Base-by-base conservation (phyloP, 2,797 vertebrate genomes). In the Sebastes iracundus region DNA sequence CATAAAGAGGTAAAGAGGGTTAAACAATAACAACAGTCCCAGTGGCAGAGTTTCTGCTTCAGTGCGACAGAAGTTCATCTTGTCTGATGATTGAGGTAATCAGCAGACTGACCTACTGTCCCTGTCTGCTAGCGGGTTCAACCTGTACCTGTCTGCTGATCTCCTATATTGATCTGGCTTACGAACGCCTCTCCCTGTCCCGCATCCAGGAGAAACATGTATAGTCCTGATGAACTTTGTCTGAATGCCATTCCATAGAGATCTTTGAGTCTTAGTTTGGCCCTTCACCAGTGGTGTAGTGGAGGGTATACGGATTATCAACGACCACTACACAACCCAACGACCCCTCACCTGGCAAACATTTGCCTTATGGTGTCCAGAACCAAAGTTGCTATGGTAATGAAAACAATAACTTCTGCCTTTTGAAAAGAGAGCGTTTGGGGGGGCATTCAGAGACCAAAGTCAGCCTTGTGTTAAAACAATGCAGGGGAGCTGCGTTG, bases 91-190 rank as follows among this genome's bases (percentile, higher is more conserved):
- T 27, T 81, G 42, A 16, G 33, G 25, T 46, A 27, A 79, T 70
- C 62, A 46, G 63, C 38, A 53, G 58, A n/a, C 49, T 79, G 75
- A 81, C 60, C 60, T 53, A 25, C 27, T 63, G 60, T n/a, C 60
- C 42, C 28, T 14, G 27, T 80, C 62, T 76, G 32, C 55, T 30
- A 61, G 25, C 16, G 52, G 60, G 7, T 22, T 28, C 18, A 55
- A 23, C 18, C 5, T 49, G 23, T n/a, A 59, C 55, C 28, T 5
- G 33, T 53, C 25, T 30, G 20, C 20, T 70, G 11, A 69, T 58
- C 56, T 64, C 69, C 12, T 52, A 9, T 53, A 56, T 9, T 23
- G 28, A 8, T 55, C 9, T 23, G 60, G 27, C 14, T 58, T 30
- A 53, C 23, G 33, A 62, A 75, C 38, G 38, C 20, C 3, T 27